Evolutionary conservation across 2,113 vertebrate species (phyloP).

Genomic region (Ahaetulla prasina): DNA sequence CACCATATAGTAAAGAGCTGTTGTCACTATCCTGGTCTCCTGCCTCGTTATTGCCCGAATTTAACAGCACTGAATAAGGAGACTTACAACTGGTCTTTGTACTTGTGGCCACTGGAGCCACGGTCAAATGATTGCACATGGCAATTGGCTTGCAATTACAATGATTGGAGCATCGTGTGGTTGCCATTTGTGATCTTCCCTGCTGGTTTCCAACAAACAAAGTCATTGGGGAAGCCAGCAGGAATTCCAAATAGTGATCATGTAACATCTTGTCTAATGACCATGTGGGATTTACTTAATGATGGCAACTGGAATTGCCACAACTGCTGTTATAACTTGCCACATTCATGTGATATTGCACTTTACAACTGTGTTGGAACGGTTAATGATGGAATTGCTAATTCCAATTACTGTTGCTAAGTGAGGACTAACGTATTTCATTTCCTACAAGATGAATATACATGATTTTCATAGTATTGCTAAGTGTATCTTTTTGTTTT

Average conservation of each 20-base stretch:
- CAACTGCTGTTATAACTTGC: neutral
- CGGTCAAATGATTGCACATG: neutral
- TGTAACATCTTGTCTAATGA: neutral
- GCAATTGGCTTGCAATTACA: neutral
- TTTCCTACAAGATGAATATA: conserved; percentile 13
- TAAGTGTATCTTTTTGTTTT: neutral
- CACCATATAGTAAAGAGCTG: no score
- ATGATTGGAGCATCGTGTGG: neutral
- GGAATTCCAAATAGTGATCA: neutral
- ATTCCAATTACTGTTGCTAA: neutral
- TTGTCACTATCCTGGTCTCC: no score
- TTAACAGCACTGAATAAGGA: neutral
- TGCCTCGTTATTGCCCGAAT: no score
- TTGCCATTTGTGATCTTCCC: neutral
- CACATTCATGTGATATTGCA: neutral
- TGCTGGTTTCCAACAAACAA: neutral
- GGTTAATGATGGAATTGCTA: neutral
- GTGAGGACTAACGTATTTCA: neutral
- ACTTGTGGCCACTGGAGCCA: neutral
- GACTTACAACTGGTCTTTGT: neutral
- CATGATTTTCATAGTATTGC: accelerated
- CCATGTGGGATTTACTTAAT: neutral
- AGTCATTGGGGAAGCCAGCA: neutral
- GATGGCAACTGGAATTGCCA: neutral
- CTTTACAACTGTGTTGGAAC: neutral